Base-by-base conservation (phyloP, 2,797 vertebrate genomes). In the Darevskia nairensis region DNA sequence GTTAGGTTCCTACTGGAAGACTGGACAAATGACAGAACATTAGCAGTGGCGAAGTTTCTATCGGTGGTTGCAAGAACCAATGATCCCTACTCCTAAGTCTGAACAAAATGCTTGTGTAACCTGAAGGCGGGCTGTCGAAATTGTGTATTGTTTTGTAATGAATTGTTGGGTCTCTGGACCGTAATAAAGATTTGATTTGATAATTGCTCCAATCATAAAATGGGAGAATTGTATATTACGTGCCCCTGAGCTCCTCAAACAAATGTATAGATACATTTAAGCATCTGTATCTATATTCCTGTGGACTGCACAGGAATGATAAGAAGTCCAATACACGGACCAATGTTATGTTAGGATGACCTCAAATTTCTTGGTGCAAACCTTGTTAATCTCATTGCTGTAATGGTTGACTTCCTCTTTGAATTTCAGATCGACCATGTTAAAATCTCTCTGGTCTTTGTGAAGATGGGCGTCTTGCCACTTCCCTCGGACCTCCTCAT, bases 331-430 rank as follows among this genome's bases (percentile, higher is more conserved):
- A 27, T 44, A 76, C 88, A 9, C 27, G 7, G 11, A 72, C 77
- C 11, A 86, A 92, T 89, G 3, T 50, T 61, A 61, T 23, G 59
- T 61, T 61, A 69, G 27, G 27, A 69, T 69, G 8, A 69, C 2
- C 27, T 29, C 23, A 69, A 25, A 69, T n/a, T 69, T 1, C 66
- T n/a, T 27, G 23, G 11, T 27, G 84, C 96, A 91, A 91, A 99
- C 99, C 98, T 98, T 98, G 96, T 99, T 99, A 90, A 99, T 97
- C 80, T 98, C 97, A 72, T 99, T 99, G 98, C 97, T 99, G 91
- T 98, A 97, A 91, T 96, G 98, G 96, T 99, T 99, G 88, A 98
- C 98, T 96, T 98, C 97, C 93, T 99, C 98, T 94, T 99, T 99
- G 96, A 98, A 99, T 96, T 98, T 99, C 95, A 99, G 94, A 95